Percentiles rank a stretch among this genome's conserved stretches.
These are phyloP conservation scores for Lasioglossum figueresi DNA, from an alignment of 2,888 invertebrate genomes.

Conservation along the genomic window DNA sequence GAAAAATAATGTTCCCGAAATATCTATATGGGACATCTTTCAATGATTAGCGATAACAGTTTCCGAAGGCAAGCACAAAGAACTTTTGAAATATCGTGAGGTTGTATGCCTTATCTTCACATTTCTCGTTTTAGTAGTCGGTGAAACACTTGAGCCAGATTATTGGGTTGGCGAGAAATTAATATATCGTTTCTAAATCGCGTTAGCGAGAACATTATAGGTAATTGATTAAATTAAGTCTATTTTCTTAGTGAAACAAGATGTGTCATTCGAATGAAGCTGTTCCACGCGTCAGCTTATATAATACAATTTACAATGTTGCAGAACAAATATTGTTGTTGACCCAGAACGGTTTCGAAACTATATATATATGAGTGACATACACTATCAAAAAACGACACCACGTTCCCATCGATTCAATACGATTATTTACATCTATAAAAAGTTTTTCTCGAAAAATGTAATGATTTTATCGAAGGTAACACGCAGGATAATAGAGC, in stretches of 20 bases:
- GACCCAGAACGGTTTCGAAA: neutral
- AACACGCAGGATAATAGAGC: conserved; percentile 6
- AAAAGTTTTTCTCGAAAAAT: neutral
- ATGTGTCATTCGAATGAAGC: neutral
- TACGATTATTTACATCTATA: conserved; percentile 7
- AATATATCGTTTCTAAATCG: neutral
- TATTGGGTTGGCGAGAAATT: neutral
- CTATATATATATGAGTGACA: neutral
- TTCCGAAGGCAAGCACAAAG: neutral
- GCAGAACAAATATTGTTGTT: neutral
- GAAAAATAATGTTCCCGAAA: neutral
- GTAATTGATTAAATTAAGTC: neutral
- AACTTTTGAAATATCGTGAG: conserved; percentile 6
- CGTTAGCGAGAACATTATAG: neutral
- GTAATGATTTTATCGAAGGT: neutral
- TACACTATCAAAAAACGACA: neutral
- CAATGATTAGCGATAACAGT: conserved; percentile 9
- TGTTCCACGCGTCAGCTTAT: neutral
- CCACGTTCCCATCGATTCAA: neutral
- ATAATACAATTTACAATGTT: neutral
- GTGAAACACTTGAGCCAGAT: neutral
- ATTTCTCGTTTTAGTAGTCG: conserved; percentile 1
- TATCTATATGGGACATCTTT: conserved; percentile 21
- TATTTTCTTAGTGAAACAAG: neutral
- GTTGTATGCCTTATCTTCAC: neutral